These are phyloP conservation scores for Irena cyanogastra DNA, from an alignment of 2,113 vertebrate species.

Conservation along the genomic window DNA sequence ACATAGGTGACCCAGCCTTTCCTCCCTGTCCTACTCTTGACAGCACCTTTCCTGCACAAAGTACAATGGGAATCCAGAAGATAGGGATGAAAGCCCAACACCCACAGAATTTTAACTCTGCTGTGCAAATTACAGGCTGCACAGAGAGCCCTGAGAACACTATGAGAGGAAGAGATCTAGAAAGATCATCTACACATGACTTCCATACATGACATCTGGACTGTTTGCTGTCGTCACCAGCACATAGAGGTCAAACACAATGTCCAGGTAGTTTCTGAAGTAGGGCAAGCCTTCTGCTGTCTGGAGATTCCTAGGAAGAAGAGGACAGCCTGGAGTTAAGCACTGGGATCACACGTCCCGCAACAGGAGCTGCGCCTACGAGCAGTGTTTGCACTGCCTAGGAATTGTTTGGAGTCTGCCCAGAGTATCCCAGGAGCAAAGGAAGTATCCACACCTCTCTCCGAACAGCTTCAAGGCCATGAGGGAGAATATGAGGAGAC, in stretches of 20 bases:
- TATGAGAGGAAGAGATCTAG: neutral
- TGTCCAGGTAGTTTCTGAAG: slow-evolving; percentile 85
- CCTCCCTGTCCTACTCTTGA: neutral
- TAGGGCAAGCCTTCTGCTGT: slow-evolving; percentile 80
- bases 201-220: slow-evolving; percentile 86
- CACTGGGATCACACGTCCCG: neutral
- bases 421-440: neutral
- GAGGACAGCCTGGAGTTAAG: neutral
- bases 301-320: slow-evolving; percentile 74
- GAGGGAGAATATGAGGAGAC: slow-evolving; percentile 89
- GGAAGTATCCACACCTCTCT: slow-evolving; percentile 72
- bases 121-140: neutral
- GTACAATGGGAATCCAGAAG: neutral
- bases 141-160: neutral
- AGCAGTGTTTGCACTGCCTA: neutral
- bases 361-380: neutral
- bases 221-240: slow-evolving; percentile 92
- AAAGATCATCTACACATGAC: neutral
- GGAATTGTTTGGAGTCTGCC: neutral
- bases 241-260: slow-evolving; percentile 88
- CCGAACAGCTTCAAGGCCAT: slow-evolving; percentile 91
- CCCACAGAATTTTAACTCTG: neutral
- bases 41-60: neutral
- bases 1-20: rapidly evolving
- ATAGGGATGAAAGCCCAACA: neutral